Evolutionary conservation across 2,797 vertebrate species (phyloP).

Genomic region (Myotis daubentonii): DNA sequence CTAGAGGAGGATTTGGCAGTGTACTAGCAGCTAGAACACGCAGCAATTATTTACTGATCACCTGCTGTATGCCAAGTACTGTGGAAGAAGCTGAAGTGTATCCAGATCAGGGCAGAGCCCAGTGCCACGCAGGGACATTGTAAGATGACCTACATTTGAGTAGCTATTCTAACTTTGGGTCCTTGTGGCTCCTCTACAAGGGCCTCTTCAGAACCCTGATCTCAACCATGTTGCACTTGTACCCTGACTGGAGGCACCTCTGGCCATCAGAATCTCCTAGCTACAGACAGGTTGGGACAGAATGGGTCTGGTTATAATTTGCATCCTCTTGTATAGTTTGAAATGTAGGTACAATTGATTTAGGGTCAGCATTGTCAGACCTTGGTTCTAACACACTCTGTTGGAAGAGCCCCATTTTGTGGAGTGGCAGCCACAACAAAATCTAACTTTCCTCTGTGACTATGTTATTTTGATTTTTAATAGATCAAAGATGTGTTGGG

Average conservation of each 20-base stretch:
- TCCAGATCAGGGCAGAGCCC: not conserved
- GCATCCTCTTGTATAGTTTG: constrained; percentile 39
- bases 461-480: constrained; percentile 92
- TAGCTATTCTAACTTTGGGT: not conserved
- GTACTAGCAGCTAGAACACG: too few species aligned
- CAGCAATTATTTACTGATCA: not conserved
- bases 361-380: constrained; percentile 52
- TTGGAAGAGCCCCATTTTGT: constrained; percentile 83
- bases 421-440: constrained; percentile 78
- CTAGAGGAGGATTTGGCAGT: too few species aligned
- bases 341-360: constrained; percentile 48
- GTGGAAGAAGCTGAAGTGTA: not conserved
- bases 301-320: too few species aligned
- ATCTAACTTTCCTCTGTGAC: constrained; percentile 71
- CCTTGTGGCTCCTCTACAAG: not conserved
- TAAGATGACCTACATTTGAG: not conserved
- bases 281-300: not conserved
- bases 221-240: not conserved
- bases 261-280: not conserved
- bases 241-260: not conserved
- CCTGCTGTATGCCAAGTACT: not conserved
- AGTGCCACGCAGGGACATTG: not conserved
- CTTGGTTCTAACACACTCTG: constrained; percentile 54
- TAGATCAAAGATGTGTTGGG: constrained; percentile 92
- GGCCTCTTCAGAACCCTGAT: not conserved